Evolutionary conservation across 1,140 invertebrate genomes (phyloP), one percentile per base, ranked within the genome.

Genomic region (Drosophila grimshawi): DNA sequence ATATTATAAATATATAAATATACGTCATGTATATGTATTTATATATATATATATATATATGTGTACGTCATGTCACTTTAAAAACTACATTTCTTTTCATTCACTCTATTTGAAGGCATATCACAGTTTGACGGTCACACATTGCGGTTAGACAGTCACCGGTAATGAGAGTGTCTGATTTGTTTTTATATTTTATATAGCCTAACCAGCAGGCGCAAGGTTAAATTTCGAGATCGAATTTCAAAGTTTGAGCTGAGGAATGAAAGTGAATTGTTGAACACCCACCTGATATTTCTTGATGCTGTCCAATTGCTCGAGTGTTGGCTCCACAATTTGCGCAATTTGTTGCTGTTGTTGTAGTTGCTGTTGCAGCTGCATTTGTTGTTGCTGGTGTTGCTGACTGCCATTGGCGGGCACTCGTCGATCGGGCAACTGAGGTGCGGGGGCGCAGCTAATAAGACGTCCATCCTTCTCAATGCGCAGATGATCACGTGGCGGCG

Each of bases 211-310:
- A 64, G 80, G 67, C 67, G 78, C 48, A 35, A 4, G 0, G 0
- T 0, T 3, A 60, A 56, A 71, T 29, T 11, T 19, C 4, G 4
- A 19, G 19, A 19, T 19, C 19, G 19, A 19, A 19, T 19, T 19
- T 19, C 19, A 19, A 19, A 19, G 19, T 19, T 0, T 2, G 2
- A 11, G 4, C 2, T 8, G 11, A 4, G 7, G 11, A 8, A 8
- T 6, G 19, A 41, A 43, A 27, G n/a, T 27, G 29, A 39, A 11
- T 49, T 48, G 41, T 60, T 33, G 1, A 1, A 0, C 91, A 93
- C 94, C 93, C 78, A 97, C 97, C 95, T 97, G 96, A 93, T 97
- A 98, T 92, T 98, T 98, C 81, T 95, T 96, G 91, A 98, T 97
- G 90, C 97, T 96, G 80, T 98, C 96, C 86, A 98, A 93, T 92